Percentiles rank a stretch among this genome's conserved stretches.
phyloP scores from a whole-genome alignment of 1,140 invertebrate species.

The Dryas iulia region DNA sequence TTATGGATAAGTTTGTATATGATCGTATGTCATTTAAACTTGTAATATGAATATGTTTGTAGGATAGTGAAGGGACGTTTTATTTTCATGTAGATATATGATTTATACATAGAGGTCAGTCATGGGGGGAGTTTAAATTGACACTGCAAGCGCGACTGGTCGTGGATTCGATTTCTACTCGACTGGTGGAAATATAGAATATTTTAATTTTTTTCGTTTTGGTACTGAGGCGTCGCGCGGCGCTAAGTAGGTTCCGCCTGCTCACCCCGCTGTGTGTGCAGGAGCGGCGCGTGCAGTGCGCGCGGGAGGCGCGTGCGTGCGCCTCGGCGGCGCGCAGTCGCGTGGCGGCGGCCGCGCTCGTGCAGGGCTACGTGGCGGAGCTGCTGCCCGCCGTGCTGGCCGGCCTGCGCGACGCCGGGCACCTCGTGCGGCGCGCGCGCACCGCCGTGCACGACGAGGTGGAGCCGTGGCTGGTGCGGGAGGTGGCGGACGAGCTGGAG shows the following conservation, averaged over 20 bases:
- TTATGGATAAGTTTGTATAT: too few species aligned
- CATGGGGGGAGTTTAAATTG: background rate
- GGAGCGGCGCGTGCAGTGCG: constrained; percentile 81
- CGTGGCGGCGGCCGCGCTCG: constrained; percentile 89
- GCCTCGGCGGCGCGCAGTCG: constrained; percentile 88
- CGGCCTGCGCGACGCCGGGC: constrained; percentile 88
- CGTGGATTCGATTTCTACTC: background rate
- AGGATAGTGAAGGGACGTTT: too few species aligned
- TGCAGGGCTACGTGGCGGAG: constrained; percentile 91
- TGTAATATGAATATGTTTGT: too few species aligned
- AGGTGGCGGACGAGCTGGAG: constrained; percentile 89
- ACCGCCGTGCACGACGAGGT: constrained; percentile 89
- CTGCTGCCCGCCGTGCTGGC: constrained; percentile 91
- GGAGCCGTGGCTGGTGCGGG: constrained; percentile 93
- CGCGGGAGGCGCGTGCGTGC: constrained; percentile 78
- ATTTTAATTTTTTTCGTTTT: too few species aligned
- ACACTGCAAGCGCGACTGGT: background rate
- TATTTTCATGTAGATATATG: too few species aligned
- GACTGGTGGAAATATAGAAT: too few species aligned
- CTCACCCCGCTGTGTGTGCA: too few species aligned
- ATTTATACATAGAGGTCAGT: background rate
- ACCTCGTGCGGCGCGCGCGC: constrained; percentile 86
- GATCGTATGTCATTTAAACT: too few species aligned
- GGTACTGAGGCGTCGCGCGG: too few species aligned
- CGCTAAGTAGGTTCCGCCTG: too few species aligned